Evolutionary conservation across 2,888 invertebrate genomes (phyloP).

Genomic region (Spicauda simplicius): DNA sequence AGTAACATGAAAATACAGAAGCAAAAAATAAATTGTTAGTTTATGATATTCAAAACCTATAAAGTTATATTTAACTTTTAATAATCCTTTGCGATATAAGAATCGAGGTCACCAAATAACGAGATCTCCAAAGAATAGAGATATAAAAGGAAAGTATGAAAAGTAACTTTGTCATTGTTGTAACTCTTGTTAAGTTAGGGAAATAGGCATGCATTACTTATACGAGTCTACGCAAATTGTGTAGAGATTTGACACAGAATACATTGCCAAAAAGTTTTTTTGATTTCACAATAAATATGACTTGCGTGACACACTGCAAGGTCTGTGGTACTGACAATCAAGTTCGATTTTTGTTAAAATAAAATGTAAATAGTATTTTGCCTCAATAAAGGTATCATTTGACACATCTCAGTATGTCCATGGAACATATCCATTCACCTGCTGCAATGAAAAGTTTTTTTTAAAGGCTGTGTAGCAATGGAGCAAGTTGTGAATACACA

Average conservation of each 20-base stretch:
- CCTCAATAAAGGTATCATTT: no score
- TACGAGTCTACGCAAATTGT: not conserved
- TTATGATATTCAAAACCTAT: not conserved
- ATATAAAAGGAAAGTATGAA: not conserved
- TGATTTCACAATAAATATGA: not conserved
- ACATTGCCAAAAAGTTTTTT: not conserved
- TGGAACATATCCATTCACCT: no score
- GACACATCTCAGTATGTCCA: no score
- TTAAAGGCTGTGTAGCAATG: no score
- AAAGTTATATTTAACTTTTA: not conserved
- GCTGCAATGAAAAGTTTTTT: no score
- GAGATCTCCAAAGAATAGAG: not conserved
- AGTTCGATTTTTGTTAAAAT: no score
- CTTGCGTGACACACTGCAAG: no score
- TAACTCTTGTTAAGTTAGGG: not conserved
- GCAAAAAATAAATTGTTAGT: not conserved
- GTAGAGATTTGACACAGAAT: constrained; percentile 1
- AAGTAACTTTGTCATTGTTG: not conserved
- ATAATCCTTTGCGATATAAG: not conserved
- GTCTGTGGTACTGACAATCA: no score
- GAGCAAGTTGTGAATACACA: no score
- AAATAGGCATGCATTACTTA: not conserved
- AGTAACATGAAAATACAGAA: no score
- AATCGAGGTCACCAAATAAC: not conserved
- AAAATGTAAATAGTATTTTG: no score